Evolutionary conservation across 2,888 invertebrate genomes (phyloP).

Genomic region (Biston betularia): DNA sequence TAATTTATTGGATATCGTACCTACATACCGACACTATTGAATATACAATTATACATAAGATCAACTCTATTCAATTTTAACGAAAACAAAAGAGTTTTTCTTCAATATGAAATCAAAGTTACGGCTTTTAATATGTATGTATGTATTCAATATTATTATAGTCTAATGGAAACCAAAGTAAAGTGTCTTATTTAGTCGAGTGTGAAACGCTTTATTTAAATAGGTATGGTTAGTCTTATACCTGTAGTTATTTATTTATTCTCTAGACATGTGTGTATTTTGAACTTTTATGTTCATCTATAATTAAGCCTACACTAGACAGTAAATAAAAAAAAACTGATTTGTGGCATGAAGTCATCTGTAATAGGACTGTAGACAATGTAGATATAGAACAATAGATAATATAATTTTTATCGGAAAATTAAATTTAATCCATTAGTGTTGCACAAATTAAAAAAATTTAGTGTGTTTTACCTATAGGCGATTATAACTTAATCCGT

Average conservation of each 20-base stretch:
- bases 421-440: too few species aligned
- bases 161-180: slow-evolving; percentile 83
- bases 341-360: background rate
- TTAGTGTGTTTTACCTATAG: background rate
- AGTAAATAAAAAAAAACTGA: too few species aligned
- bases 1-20: background rate
- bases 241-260: slow-evolving; percentile 20
- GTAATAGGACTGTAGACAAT: background rate
- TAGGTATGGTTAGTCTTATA: slow-evolving; percentile 7
- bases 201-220: slow-evolving; percentile 84
- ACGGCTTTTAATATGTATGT: slow-evolving; percentile 3
- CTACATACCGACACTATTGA: background rate
- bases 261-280: background rate
- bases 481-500: background rate
- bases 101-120: background rate
- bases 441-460: background rate
- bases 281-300: background rate
- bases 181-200: slow-evolving; percentile 82
- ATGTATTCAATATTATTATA: slow-evolving; percentile 47
- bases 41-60: background rate
- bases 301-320: too few species aligned
- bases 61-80: background rate
- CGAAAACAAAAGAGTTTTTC: background rate
- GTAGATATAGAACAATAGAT: too few species aligned
- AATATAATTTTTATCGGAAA: too few species aligned